Conservation (phyloP, 2,888 invertebrate species). For the Acrobasis suavella region DNA sequence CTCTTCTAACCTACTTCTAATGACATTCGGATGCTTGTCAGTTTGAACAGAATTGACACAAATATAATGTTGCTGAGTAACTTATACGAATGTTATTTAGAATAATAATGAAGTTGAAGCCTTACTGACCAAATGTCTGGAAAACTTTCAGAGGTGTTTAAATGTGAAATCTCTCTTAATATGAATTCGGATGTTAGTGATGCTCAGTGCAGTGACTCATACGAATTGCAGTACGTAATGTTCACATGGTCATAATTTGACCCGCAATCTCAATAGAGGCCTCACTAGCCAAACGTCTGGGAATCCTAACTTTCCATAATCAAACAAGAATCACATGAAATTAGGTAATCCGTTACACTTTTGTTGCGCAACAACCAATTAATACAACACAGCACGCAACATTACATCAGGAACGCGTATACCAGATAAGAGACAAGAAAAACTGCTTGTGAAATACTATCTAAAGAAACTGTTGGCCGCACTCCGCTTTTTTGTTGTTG, state of each 20-base stretch:
- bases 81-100: too few species aligned
- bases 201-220: too few species aligned
- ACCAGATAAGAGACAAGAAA: constrained; percentile 45
- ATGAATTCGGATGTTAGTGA: too few species aligned
- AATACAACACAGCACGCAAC: constrained; percentile 49
- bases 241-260: background rate
- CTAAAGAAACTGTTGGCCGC: constrained; percentile 12
- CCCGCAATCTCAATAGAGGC: background rate
- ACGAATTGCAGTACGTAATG: too few species aligned
- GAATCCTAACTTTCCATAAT: constrained; percentile 11
- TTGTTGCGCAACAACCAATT: constrained; percentile 48
- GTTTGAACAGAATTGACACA: too few species aligned
- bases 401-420: constrained; percentile 49
- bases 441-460: constrained; percentile 38
- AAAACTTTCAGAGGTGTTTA: too few species aligned
- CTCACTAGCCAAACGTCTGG: constrained; percentile 21
- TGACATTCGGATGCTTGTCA: too few species aligned
- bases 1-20: too few species aligned
- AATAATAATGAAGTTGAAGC: too few species aligned
- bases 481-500: constrained; percentile 9
- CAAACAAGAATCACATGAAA: constrained; percentile 24
- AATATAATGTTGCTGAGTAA: too few species aligned
- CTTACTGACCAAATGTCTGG: too few species aligned
- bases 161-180: too few species aligned
- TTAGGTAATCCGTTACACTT: constrained; percentile 36